A percentile compares a stretch with the other conserved stretches of the same genome.
Conservation (phyloP, 2,797 vertebrate species). For the Hapalemur alaotrensis region DNA sequence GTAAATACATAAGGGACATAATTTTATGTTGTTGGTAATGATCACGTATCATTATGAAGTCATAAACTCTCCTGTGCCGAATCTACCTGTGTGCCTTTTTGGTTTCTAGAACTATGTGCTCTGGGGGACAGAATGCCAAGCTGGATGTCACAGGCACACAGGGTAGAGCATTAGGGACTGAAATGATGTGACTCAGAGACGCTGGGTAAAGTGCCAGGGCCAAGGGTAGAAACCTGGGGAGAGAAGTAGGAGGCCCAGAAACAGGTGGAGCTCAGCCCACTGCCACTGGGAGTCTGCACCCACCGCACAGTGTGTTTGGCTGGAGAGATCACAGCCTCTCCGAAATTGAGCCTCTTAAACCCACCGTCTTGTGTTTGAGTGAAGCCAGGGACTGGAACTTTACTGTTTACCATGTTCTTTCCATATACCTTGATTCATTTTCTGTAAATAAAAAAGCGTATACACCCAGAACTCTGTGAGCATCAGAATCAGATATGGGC, state of each 20-base stretch:
- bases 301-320: accelerated
- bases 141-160: not conserved
- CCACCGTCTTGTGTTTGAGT: not conserved
- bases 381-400: not conserved
- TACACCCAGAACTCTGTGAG: not conserved
- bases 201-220: not conserved
- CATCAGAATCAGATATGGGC: not conserved
- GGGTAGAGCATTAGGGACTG: not conserved
- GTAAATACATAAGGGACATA: not conserved
- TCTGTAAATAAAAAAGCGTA: not conserved
- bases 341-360: not conserved
- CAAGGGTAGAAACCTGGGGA: not conserved
- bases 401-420: not conserved
- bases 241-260: not conserved
- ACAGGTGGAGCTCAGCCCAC: accelerated
- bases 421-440: not conserved
- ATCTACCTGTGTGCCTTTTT: not conserved
- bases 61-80: not conserved
- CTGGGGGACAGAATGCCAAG: not conserved
- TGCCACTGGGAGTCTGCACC: not conserved
- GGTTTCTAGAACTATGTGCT: not conserved
- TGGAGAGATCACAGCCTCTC: not conserved
- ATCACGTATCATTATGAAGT: accelerated
- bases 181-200: accelerated
- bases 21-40: not conserved